A percentile compares a stretch with the other conserved stretches of the same genome.
These are phyloP conservation scores for Cantharis lateralis DNA, from an alignment of 2,888 invertebrate species.

Conservation along the genomic window DNA sequence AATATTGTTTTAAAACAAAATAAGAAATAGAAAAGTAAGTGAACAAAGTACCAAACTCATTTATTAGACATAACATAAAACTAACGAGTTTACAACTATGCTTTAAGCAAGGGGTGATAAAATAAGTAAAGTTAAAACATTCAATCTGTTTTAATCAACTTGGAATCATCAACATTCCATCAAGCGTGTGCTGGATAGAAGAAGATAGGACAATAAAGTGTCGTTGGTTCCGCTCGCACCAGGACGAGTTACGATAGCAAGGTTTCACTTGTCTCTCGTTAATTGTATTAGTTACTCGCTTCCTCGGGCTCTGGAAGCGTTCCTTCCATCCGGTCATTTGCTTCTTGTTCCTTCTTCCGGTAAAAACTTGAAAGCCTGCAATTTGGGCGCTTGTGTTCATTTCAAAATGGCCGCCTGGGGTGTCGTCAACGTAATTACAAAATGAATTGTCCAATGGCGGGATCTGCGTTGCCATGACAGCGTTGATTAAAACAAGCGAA, in stretches of 20 bases:
- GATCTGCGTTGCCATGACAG: slow-evolving; percentile 59
- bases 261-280: slow-evolving; percentile 59
- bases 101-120: slow-evolving; percentile 34
- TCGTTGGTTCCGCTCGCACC: slow-evolving; percentile 39
- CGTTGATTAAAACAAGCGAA: slow-evolving; percentile 59
- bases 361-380: slow-evolving; percentile 39
- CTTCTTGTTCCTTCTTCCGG: slow-evolving; percentile 37
- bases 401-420: slow-evolving; percentile 60
- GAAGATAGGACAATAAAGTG: slow-evolving; percentile 33
- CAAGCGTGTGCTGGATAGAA: slow-evolving; percentile 40
- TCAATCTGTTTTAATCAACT: slow-evolving; percentile 59
- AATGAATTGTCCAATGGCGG: slow-evolving; percentile 60
- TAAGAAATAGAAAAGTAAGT: not conserved
- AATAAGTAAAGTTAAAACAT: slow-evolving; percentile 54
- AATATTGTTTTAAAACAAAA: not conserved
- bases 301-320: slow-evolving; percentile 47
- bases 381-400: slow-evolving; percentile 53
- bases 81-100: slow-evolving; percentile 31
- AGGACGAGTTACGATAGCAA: slow-evolving; percentile 57
- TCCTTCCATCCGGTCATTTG: slow-evolving; percentile 36
- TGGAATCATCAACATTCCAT: slow-evolving; percentile 54
- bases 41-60: slow-evolving; percentile 12
- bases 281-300: slow-evolving; percentile 59
- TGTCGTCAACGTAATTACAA: slow-evolving; percentile 61
- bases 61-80: slow-evolving; percentile 30